A percentile compares a stretch with the other conserved stretches of the same genome.
phyloP scores from a whole-genome alignment of 2,888 invertebrate species.

The Amiota mariae region DNA sequence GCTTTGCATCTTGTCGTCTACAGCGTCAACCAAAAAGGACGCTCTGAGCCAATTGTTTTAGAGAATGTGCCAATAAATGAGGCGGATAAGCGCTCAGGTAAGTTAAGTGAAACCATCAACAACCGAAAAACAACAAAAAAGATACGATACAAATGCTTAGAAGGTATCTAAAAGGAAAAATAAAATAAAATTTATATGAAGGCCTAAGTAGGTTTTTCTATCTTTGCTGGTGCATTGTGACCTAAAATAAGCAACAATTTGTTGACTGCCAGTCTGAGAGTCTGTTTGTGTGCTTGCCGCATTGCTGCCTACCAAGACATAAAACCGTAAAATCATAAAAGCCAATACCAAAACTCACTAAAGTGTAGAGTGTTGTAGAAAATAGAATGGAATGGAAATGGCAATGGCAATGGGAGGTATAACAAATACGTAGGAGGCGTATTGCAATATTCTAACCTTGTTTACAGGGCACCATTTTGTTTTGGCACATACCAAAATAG shows the following conservation, averaged over 20 bases:
- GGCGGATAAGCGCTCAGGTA: conserved; percentile 89
- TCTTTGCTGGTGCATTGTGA: not conserved
- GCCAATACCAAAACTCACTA: no score
- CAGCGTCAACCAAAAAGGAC: conserved; percentile 88
- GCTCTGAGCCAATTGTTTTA: conserved; percentile 85
- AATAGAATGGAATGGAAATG: not conserved
- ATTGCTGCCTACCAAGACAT: no score
- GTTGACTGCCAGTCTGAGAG: not conserved
- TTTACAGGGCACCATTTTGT: conserved; percentile 29
- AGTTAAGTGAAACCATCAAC: conserved; percentile 46
- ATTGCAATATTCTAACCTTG: conserved; percentile 15
- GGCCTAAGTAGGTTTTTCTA: not conserved
- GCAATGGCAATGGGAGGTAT: not conserved
- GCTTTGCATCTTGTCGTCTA: conserved; percentile 86
- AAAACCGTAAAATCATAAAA: no score
- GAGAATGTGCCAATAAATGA: conserved; percentile 92
- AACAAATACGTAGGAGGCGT: not conserved
- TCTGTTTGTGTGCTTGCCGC: not conserved
- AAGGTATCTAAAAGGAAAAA: conserved; percentile 23
- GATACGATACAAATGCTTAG: conserved; percentile 15
- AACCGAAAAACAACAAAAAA: not conserved
- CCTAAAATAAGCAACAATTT: conserved; percentile 24
- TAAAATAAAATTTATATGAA: conserved; percentile 41
- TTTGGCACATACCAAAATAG: conserved; percentile 27
- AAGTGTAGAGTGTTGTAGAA: no score